Evolutionary conservation across 2,888 invertebrate species (phyloP), one percentile per base, ranked within the genome.

Genomic region (Formica aserva): DNA sequence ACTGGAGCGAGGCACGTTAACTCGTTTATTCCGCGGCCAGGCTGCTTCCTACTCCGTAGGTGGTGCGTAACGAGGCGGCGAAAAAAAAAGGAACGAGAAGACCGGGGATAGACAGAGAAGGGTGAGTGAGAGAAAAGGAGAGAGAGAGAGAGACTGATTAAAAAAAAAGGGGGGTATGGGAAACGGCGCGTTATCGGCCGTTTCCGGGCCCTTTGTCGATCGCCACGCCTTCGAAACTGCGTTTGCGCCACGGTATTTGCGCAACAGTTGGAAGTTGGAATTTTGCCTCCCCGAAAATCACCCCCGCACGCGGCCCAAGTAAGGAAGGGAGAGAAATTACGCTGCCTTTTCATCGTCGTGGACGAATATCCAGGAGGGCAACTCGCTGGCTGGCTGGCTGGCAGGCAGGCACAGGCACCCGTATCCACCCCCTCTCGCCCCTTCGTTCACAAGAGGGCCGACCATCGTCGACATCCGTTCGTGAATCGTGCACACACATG

Each of bases 231-330:
- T 88, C 87, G 81, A 81, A 72, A 67, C 86, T 88, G 90, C 89
- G 89, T 89, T 87, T 91, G 93, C 94, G 93, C 92, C 89, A 88
- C 87, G 84, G 85, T 77, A 88, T 92, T 91, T 90, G 93, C 92
- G 93, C 92, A 93, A 93, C 93, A 93, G 92, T 93, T 93, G 92
- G 88, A 91, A 87, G 69, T 84, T 89, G 86, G 88, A 90, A 89
- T 90, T 87, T 89, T 71, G 75, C 83, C 78, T 72, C 78, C 86
- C 76, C 52, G 86, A 86, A 87, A 78, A 89, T 89, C 87, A 65
- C 77, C 82, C 78, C 83, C 75, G 66, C 57, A 38, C 82, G 63
- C 82, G 81, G 77, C 67, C 84, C 72, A 82, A 87, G 77, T 88
- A 82, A 88, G 85, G 88, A 86, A 67, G 76, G 84, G 81, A 81